Base-by-base conservation (phyloP, 2,113 vertebrate genomes). In the Morone saxatilis region DNA sequence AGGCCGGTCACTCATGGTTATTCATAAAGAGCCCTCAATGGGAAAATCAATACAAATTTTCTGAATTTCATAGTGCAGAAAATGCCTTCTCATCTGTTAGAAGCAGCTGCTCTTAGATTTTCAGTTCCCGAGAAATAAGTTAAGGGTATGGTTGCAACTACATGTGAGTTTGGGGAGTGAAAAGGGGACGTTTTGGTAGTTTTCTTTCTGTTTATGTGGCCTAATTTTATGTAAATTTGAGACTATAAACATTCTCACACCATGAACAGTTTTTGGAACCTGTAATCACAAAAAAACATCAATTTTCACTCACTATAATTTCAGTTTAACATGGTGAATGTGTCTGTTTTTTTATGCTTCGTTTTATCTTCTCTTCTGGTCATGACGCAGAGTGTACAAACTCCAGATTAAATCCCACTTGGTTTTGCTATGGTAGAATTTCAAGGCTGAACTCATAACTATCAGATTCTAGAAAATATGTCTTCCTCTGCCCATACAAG, bases 21-120 rank as follows among this genome's bases (percentile, higher is more conserved):
- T 73, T 73, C 73, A 71, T 71, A 63, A 67, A 71, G 51, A 56
- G 43, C 12, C 8, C 56, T 80, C 16, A 48, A 36, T 70, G 12
- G 65, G 63, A 74, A 83, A 72, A 80, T 78, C 1, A 75, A 69
- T 69, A 40, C 12, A 67, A 76, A 56, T 20, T 47, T 60, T 82
- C 4, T 43, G n/a, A 70, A 40, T 80, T 69, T 70, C 8, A 66
- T 25, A 56, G 36, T 7, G 6, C 25, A 66, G 40, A 54, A 43
- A 41, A 70, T 61, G 45, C 47, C 31, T 36, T 66, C 25, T 65
- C 73, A 83, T 81, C 60, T 84, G 71, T 51, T 62, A 9, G 5
- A 76, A 31, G 16, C 51, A 82, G 80, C 60, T 79, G 71, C 53
- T 72, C 22, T 74, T 60, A 50, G 38, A 76, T 63, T 79, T 78